Evolutionary conservation across 2,797 vertebrate genomes (phyloP).

Genomic region (Antennarius maculatus): DNA sequence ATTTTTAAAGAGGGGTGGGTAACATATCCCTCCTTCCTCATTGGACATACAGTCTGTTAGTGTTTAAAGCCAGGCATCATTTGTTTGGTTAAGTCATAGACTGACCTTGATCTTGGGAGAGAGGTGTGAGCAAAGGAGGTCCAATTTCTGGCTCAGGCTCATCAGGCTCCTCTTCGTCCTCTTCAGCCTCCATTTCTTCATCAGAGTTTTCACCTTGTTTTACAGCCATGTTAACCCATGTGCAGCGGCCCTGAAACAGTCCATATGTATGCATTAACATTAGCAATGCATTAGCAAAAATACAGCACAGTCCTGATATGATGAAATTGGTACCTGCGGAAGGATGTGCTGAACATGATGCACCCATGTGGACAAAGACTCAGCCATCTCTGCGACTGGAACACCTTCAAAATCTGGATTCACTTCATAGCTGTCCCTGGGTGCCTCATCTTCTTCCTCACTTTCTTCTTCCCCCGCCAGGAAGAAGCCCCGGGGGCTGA

Average conservation of each 20-base stretch:
- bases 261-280: background rate
- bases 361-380: slow-evolving; percentile 88
- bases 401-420: slow-evolving; percentile 91
- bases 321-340: slow-evolving; percentile 83
- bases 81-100: background rate
- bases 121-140: slow-evolving; percentile 88
- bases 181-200: slow-evolving; percentile 86
- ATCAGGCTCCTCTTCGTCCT: slow-evolving; percentile 84
- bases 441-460: slow-evolving; percentile 85
- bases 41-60: background rate
- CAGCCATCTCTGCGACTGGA: slow-evolving; percentile 82
- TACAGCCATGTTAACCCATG: slow-evolving; percentile 86
- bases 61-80: background rate
- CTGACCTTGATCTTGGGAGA: slow-evolving; percentile 93
- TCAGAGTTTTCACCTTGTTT: slow-evolving; percentile 82
- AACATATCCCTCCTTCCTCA: too few relatives aligned
- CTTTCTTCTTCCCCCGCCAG: slow-evolving; percentile 88
- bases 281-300: background rate
- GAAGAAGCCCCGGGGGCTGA: slow-evolving; percentile 91
- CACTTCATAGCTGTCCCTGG: slow-evolving; percentile 81
- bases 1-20: too few relatives aligned
- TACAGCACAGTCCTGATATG: background rate
- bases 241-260: slow-evolving; percentile 88
- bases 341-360: slow-evolving; percentile 91
- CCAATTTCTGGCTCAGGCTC: slow-evolving; percentile 88